Conservation (phyloP, 2,113 vertebrate species). For the Monarcha castaneiventris region DNA sequence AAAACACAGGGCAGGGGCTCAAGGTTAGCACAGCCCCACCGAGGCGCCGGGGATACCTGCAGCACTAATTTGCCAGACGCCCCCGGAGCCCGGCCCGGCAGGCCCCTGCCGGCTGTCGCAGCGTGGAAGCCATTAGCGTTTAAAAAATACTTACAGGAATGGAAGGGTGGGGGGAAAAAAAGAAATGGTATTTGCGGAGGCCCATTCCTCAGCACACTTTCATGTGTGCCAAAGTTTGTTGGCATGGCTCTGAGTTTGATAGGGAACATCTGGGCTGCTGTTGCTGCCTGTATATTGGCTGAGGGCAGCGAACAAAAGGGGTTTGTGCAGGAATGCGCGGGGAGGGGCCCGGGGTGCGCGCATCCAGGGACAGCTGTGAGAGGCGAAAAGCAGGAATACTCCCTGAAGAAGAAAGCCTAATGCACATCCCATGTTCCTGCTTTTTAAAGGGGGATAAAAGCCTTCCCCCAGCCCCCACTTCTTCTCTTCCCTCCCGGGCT, state of each 20-base stretch:
- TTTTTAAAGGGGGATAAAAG: not conserved
- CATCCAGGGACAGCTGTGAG: not conserved
- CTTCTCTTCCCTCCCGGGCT: not conserved
- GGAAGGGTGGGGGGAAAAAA: not conserved
- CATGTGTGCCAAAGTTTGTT: constrained; percentile 78
- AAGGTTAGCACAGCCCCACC: constrained; percentile 56
- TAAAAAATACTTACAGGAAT: constrained; percentile 81
- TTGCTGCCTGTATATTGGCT: constrained; percentile 57
- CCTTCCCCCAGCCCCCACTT: not conserved
- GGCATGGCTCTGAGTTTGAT: constrained; percentile 79
- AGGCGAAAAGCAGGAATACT: not conserved
- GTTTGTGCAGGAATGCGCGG: constrained; percentile 68
- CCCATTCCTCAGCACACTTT: constrained; percentile 76
- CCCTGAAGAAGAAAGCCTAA: constrained; percentile 1
- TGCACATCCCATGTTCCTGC: constrained; percentile 36
- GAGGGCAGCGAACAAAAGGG: constrained; percentile 75
- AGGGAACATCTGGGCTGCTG: constrained; percentile 84
- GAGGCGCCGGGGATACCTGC: constrained; percentile 69
- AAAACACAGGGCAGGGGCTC: constrained; percentile 30
- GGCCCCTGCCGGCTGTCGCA: constrained; percentile 52
- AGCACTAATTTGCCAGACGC: constrained; percentile 67
- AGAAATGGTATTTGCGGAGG: constrained; percentile 75
- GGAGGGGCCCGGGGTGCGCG: not conserved
- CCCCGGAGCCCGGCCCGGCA: constrained; percentile 58
- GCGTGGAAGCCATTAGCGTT: constrained; percentile 78